Evolutionary conservation across 2,113 vertebrate species (phyloP).

Genomic region (Dolichotis patagonum): DNA sequence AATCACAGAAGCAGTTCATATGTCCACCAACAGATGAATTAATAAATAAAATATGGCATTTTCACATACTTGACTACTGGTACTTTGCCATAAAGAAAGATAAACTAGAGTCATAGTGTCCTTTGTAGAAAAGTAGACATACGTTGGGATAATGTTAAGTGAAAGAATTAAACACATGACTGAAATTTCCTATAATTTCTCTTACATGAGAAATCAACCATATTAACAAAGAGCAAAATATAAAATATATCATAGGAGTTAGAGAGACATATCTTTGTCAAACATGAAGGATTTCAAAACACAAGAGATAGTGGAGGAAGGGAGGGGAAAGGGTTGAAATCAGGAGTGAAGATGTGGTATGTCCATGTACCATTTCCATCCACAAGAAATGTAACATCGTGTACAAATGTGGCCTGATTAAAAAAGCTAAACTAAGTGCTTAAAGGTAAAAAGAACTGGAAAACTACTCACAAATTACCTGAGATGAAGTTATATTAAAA

Average conservation of each 20-base stretch:
- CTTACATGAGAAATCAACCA: neutral
- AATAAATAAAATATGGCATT: neutral
- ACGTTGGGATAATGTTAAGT: neutral
- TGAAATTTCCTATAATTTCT: neutral
- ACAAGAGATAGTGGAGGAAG: neutral
- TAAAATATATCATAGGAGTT: neutral
- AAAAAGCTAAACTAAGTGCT: neutral
- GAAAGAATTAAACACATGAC: neutral
- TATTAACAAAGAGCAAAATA: neutral
- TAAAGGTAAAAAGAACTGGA: neutral
- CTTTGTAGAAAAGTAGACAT: neutral
- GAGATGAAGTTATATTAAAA: neutral
- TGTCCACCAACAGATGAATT: neutral
- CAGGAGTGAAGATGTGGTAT: neutral
- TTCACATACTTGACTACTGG: neutral
- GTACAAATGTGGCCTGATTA: neutral
- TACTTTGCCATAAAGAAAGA: neutral
- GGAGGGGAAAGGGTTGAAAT: neutral
- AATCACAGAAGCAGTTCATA: neutral
- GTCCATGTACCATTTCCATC: neutral
- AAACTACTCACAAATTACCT: neutral
- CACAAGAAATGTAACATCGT: neutral
- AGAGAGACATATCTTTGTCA: neutral
- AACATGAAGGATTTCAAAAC: neutral
- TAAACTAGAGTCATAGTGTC: neutral